Evolutionary conservation across 2,888 invertebrate species (phyloP).

Genomic region (Ptychoptera contaminata): DNA sequence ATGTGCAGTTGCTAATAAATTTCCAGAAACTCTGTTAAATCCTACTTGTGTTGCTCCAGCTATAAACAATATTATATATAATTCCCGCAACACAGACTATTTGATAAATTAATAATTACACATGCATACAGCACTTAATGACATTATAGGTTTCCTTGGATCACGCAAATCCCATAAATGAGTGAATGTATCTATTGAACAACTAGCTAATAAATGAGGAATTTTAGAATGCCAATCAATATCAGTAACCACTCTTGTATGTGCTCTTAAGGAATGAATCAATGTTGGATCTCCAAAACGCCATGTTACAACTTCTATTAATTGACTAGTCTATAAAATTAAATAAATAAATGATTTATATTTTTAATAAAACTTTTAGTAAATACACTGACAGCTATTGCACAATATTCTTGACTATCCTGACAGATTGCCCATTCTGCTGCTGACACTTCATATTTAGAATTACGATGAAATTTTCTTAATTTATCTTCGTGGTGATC

Average conservation of each 20-base stretch:
- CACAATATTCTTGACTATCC: slow-evolving; percentile 63
- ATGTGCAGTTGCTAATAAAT: slow-evolving; percentile 84
- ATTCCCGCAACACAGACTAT: background rate
- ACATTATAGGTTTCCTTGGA: slow-evolving; percentile 63
- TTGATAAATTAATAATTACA: slow-evolving; percentile 15
- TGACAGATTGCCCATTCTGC: slow-evolving; percentile 84
- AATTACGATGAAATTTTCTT: slow-evolving; percentile 68
- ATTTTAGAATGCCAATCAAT: slow-evolving; percentile 81
- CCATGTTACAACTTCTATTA: slow-evolving; percentile 76
- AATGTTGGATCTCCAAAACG: slow-evolving; percentile 54
- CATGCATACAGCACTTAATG: slow-evolving; percentile 77
- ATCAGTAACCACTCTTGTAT: slow-evolving; percentile 76
- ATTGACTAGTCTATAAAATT: slow-evolving; percentile 57
- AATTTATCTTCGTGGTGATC: slow-evolving; percentile 36
- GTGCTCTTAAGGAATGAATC: slow-evolving; percentile 57
- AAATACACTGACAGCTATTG: slow-evolving; percentile 57
- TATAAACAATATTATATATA: slow-evolving; percentile 17
- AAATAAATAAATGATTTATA: slow-evolving; percentile 1
- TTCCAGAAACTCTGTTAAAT: slow-evolving; percentile 74
- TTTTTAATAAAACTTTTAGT: slow-evolving; percentile 1
- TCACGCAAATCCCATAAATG: slow-evolving; percentile 89
- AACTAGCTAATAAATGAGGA: slow-evolving; percentile 64
- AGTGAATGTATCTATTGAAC: slow-evolving; percentile 86
- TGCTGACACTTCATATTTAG: slow-evolving; percentile 84
- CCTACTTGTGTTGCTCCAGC: slow-evolving; percentile 88